Evolutionary conservation across 2,113 vertebrate species (phyloP), one percentile per base, ranked within the genome.

Genomic region (Apaloderma vittatum): DNA sequence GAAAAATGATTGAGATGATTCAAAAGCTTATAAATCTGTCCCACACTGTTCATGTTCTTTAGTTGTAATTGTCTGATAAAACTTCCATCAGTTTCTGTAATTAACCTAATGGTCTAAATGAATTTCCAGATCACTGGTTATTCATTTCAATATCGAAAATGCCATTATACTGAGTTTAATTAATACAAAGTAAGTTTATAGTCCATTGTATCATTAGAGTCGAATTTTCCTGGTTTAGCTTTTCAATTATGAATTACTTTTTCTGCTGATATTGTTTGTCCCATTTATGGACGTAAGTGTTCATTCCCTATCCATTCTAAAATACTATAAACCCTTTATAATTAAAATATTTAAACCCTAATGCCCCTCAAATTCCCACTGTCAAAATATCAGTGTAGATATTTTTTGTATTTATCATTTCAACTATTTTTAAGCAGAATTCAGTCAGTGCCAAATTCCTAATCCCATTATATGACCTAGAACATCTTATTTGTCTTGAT

Each of bases 401-500:
- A 9, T 14, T 32, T 88, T 76, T 81, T 15, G 11, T 87, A 72
- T 94, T 82, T 87, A 88, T 87, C 51, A 76, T 59, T 83, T 62
- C 85, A 83, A 79, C 46, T 92, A 89, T 73, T 55, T 89, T 91
- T 89, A 78, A 93, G 82, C 30, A 72, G 54, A 95, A 79, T 74
- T 74, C 92, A 87, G 83, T 75, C 65, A 49, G 22, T 90, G 65
- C 77, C 88, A 95, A 88, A 81, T 67, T 92, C 75, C 8, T 93
- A 92, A 91, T 97, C 95, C 96, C 48, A 27, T 85, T 77, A 78
- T 93, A 77, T 96, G 92, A 93, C 94, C 95, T 95, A n/a, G 95
- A 97, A 97, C 97, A 96, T 96, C 97, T 97, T 97, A 98, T 98
- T 98, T 97, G 97, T 98, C 97, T 97, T 98, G 97, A 98, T 98